These are phyloP conservation scores for Dysidea cf. avara DNA, from an alignment of 37 sponge, comb jelly and placozoan species.

Conservation along the genomic window DNA sequence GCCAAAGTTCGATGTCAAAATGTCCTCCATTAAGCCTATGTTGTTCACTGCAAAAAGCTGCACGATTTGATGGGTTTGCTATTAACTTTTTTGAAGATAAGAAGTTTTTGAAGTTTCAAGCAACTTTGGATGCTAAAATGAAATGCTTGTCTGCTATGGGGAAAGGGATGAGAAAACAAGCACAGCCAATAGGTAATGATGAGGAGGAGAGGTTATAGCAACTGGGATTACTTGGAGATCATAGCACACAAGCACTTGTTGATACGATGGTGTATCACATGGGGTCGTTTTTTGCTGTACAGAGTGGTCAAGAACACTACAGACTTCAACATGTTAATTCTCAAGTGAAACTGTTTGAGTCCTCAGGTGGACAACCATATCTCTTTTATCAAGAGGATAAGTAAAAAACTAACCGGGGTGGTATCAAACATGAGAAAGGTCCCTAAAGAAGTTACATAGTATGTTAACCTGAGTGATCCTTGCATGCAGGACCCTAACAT, in stretches of 20 bases:
- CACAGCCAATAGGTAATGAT: constrained; percentile 9
- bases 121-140: constrained; percentile 16
- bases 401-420: constrained; percentile 38
- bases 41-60: too few species aligned
- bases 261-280: constrained; percentile 26
- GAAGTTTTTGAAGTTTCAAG: background rate
- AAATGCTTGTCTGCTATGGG: constrained; percentile 9
- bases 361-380: background rate
- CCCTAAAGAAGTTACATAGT: constrained; percentile 16
- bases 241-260: constrained; percentile 4
- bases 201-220: constrained; percentile 23
- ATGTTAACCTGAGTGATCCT: constrained; percentile 19
- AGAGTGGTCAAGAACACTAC: constrained; percentile 30
- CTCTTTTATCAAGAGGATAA: constrained; percentile 28
- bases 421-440: constrained; percentile 10
- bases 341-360: constrained; percentile 9
- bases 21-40: too few species aligned
- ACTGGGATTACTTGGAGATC: constrained; percentile 16
- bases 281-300: constrained; percentile 21
- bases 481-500: too few species aligned
- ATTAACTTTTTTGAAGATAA: constrained; percentile 11
- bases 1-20: too few species aligned
- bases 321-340: constrained; percentile 3
- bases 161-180: constrained; percentile 3
- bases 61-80: too few species aligned